Conservation (phyloP, 2,888 invertebrate species). For the Chaitophorus viminalis region DNA sequence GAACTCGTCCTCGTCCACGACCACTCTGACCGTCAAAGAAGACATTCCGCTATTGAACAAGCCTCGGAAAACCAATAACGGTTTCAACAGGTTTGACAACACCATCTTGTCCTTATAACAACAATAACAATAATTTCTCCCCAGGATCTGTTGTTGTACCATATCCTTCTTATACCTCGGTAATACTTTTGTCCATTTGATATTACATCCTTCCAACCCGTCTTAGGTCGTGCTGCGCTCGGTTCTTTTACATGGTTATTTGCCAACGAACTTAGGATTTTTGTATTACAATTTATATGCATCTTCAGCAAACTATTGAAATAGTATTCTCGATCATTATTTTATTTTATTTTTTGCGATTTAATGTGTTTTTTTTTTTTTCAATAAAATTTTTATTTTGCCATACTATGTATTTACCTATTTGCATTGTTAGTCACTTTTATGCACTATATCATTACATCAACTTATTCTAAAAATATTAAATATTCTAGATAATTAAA, state of each 20-base stretch:
- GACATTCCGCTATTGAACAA: slow-evolving; percentile 78
- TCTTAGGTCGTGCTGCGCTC: neutral
- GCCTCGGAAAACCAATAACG: slow-evolving; percentile 69
- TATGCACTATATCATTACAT: neutral
- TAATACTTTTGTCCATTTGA: neutral
- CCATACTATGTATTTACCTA: neutral
- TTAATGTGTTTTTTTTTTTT: neutral
- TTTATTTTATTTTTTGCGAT: neutral
- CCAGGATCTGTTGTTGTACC: neutral
- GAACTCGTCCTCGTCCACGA: slow-evolving; percentile 65
- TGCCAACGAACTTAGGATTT: neutral
- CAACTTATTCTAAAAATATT: neutral
- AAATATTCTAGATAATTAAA: neutral
- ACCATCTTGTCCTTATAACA: slow-evolving; percentile 7
- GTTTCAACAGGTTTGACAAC: slow-evolving; percentile 71
- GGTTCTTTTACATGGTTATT: neutral
- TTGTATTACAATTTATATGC: neutral
- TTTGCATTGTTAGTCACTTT: neutral
- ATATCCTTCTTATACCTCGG: neutral
- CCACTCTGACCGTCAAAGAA: slow-evolving; percentile 71
- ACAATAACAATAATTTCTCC: neutral
- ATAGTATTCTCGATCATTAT: neutral
- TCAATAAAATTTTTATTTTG: neutral
- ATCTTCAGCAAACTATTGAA: neutral
- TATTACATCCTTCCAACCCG: neutral